A percentile compares a stretch with the other conserved stretches of the same genome.
phyloP scores from a whole-genome alignment of 2,888 invertebrate species.

The Esperia sulphurella region DNA sequence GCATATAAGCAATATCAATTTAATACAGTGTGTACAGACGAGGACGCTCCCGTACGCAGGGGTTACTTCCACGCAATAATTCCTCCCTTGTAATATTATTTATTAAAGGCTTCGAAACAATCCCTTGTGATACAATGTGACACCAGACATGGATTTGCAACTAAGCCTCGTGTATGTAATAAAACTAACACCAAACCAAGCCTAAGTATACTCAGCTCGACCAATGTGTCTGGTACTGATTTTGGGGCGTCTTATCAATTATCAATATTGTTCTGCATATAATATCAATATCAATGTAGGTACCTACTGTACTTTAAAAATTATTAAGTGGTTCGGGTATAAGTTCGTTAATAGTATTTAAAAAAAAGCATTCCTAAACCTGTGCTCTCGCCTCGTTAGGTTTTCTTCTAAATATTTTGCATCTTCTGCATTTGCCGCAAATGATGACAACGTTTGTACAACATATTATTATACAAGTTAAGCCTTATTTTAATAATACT shows the following conservation, averaged over 20 bases:
- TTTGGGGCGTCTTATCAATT: too few species aligned
- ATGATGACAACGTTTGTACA: too few species aligned
- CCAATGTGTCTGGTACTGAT: too few species aligned
- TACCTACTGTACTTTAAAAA: too few species aligned
- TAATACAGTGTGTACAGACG: slow-evolving; percentile 33
- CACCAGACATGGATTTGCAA: slow-evolving; percentile 33
- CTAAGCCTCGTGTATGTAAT: slow-evolving; percentile 22
- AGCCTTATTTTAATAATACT: too few species aligned
- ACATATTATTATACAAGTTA: too few species aligned
- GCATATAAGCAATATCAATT: slow-evolving; percentile 67
- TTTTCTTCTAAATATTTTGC: too few species aligned
- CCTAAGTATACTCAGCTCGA: slow-evolving; percentile 3
- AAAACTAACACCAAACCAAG: slow-evolving; percentile 18
- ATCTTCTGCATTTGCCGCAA: too few species aligned
- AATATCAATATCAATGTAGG: too few species aligned
- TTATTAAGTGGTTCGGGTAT: too few species aligned
- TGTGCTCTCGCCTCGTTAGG: too few species aligned
- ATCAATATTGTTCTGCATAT: too few species aligned
- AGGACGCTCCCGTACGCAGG: slow-evolving; percentile 18
- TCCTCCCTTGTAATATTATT: slow-evolving; percentile 46
- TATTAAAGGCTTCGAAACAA: slow-evolving; percentile 52
- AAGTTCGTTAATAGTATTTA: background rate
- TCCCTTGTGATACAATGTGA: slow-evolving; percentile 40
- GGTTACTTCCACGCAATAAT: slow-evolving; percentile 47
- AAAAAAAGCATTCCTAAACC: background rate